Evolutionary conservation across 2,113 vertebrate genomes (phyloP).

Genomic region (Butastur rufipennis): DNA sequence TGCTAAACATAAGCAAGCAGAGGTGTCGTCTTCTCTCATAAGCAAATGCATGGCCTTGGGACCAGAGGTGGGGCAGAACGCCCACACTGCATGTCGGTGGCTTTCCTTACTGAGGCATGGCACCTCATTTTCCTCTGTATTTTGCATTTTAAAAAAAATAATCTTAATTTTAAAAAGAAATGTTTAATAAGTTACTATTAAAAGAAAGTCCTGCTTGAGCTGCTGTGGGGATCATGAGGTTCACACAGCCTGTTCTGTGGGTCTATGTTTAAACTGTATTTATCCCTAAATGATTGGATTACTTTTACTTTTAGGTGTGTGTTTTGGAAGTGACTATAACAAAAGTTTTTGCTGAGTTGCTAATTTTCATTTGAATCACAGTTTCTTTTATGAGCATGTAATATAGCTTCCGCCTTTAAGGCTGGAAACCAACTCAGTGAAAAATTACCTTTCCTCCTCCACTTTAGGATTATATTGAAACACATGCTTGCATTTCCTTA

Average conservation of each 20-base stretch:
- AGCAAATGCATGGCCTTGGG: background rate
- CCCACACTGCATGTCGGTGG: background rate
- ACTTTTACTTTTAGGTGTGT: background rate
- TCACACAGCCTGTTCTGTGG: background rate
- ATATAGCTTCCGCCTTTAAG: background rate
- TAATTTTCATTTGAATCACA: background rate
- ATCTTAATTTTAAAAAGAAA: background rate
- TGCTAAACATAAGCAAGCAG: background rate
- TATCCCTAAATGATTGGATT: background rate
- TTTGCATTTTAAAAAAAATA: background rate
- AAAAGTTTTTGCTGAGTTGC: background rate
- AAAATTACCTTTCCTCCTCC: background rate
- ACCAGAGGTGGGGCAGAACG: background rate
- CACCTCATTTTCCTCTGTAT: background rate
- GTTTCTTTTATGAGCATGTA: background rate
- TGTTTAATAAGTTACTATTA: background rate
- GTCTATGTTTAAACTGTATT: background rate
- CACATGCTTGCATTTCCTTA: background rate
- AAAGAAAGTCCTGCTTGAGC: background rate
- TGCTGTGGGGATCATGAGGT: background rate
- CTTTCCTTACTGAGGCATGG: background rate
- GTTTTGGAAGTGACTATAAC: background rate
- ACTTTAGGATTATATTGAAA: background rate
- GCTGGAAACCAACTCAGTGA: background rate
- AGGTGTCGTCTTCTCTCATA: background rate